phyloP scores from a whole-genome alignment of 2,797 vertebrate genomes.

The Myiotriccus ornatus region DNA sequence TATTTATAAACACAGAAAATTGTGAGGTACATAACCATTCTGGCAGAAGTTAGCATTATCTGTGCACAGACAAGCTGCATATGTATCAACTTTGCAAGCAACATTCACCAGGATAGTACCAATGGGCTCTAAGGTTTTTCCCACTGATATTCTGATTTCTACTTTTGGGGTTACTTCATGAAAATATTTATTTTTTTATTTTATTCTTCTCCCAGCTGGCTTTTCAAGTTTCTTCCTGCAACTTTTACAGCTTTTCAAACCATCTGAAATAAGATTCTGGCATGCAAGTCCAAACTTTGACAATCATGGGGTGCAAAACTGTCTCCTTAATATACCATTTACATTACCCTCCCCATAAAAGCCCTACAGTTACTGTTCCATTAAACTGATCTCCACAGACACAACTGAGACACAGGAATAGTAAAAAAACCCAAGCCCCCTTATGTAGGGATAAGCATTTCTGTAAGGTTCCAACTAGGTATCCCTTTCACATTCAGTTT shows the following conservation, averaged over 20 bases:
- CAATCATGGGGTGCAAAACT: background rate
- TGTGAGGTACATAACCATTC: background rate
- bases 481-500: background rate
- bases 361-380: background rate
- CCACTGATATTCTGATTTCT: background rate
- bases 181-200: background rate
- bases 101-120: background rate
- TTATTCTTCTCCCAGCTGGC: background rate
- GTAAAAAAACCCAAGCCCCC: background rate
- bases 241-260: background rate
- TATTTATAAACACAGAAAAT: background rate
- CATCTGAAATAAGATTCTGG: background rate
- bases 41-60: background rate
- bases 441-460: background rate
- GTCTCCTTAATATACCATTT: background rate
- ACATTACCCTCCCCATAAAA: background rate
- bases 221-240: background rate
- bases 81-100: background rate
- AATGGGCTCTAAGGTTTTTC: fast-evolving
- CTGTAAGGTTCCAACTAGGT: background rate
- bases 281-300: background rate
- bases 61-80: background rate
- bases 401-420: background rate
- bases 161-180: background rate
- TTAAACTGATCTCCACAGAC: background rate